Evolutionary conservation across 1,140 invertebrate genomes (phyloP), one percentile per base, ranked within the genome.

Genomic region (Drosophila eugracilis): DNA sequence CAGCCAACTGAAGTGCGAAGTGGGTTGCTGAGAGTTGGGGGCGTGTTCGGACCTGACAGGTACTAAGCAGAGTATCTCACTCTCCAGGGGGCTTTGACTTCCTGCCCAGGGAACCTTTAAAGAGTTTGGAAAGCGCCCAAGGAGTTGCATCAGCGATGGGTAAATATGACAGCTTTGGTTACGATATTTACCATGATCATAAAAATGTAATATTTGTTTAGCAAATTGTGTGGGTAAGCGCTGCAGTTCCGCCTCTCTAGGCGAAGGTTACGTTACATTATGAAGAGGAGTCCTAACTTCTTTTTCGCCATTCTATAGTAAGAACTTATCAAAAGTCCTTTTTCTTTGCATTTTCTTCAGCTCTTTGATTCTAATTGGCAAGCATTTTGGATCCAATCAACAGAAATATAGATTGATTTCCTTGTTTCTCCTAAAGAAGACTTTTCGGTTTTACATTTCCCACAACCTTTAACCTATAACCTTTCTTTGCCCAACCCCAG

Each of bases 1-100:
- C 54, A 69, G 75, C 60, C 57, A 37, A 85, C 67, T 81, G 58
- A 70, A 77, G 55, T 85, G 81, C 86, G 77, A 85, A 85, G 83
- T 86, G 80, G 80, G 80, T 66, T 72, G 73, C 59, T 37, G 53
- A 54, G 7, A 34, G 52, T 52, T 48, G 59, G 67, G 39, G 41
- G 42, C 19, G 57, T 42, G 39, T 34, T 39, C 32, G 30, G 17
- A 48, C 50, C 49, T 60, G 73, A 52, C 66, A 58, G 72, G 41
- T 41, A 53, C 70, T 55, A 85, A 72, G 14, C 28, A 52, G 67
- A 71, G 65, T 53, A 67, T 63, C 34, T 39, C 34, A 24, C 28
- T 19, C 39, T 1, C 21, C 28, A n/a, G 55, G 34, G 79, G 55
- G 66, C 79, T 85, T 78, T 83, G 80, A 83, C 79, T 83, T 75